Percentiles rank a stretch among this genome's conserved stretches.
These are phyloP conservation scores for Oophaga pumilio DNA, from an alignment of 2,113 vertebrate species.

Conservation along the genomic window DNA sequence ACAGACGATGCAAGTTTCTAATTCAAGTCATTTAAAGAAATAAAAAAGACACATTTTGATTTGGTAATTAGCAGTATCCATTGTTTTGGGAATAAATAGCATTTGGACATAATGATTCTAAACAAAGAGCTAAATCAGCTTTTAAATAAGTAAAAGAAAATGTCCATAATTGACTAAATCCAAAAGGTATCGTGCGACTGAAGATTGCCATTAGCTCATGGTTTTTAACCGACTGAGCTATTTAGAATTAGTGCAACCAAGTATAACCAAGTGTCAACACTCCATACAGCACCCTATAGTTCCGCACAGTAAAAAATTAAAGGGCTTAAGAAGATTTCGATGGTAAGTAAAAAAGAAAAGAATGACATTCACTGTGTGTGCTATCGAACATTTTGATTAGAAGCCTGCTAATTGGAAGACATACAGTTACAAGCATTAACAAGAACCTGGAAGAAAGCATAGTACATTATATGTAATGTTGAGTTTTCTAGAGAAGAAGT, in stretches of 20 bases:
- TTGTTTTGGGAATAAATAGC: not conserved
- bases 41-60: not conserved
- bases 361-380: not conserved
- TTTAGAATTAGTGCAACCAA: constrained; percentile 14
- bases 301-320: not conserved
- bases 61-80: not conserved
- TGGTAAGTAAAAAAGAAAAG: not conserved
- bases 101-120: not conserved
- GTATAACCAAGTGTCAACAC: constrained; percentile 9
- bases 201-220: not conserved
- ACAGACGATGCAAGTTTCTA: too few relatives aligned
- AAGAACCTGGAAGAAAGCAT: not conserved
- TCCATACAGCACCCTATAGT: not conserved
- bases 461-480: not conserved
- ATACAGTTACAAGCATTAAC: not conserved
- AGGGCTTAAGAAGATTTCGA: not conserved
- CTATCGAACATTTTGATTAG: not conserved
- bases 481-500: not conserved
- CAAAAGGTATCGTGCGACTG: not conserved
- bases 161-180: not conserved
- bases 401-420: not conserved
- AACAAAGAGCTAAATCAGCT: not conserved
- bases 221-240: not conserved
- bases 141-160: not conserved
- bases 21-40: not conserved